Conservation (phyloP, 2,888 invertebrate species). For the Oeneis ivallda region DNA sequence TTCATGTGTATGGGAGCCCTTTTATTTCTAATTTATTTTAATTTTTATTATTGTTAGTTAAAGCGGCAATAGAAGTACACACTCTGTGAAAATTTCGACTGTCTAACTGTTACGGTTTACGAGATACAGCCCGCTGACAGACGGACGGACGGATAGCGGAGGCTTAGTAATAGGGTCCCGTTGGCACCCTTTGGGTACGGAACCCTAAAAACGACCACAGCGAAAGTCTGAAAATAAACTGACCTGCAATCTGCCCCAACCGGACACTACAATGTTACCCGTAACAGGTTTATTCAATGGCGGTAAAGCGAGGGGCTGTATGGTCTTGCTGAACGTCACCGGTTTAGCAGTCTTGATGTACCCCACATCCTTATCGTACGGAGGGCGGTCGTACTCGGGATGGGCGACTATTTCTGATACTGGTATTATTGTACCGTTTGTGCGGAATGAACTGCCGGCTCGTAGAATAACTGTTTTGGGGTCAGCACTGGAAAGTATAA, state of each 20-base stretch:
- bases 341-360: constrained; percentile 66
- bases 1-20: no score
- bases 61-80: no score
- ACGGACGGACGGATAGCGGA: no score
- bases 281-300: constrained; percentile 45
- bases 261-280: constrained; percentile 59
- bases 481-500: constrained; percentile 55
- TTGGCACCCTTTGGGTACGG: no score
- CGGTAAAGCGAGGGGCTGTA: constrained; percentile 59
- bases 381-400: constrained; percentile 62
- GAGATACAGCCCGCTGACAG: no score
- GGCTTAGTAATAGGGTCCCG: no score
- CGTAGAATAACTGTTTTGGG: constrained; percentile 65
- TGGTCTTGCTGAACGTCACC: constrained; percentile 56
- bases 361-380: constrained; percentile 70
- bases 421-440: constrained; percentile 68
- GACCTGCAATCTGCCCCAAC: constrained; percentile 70
- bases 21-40: no score
- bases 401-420: constrained; percentile 67
- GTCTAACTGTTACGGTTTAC: no score
- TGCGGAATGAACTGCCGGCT: constrained; percentile 69
- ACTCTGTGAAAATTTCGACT: no score
- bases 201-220: no score
- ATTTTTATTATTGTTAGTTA: no score
- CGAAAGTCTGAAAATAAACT: neutral